These are phyloP conservation scores for Polydrusus pterygomalis DNA, from an alignment of 2,888 invertebrate species.

Conservation along the genomic window DNA sequence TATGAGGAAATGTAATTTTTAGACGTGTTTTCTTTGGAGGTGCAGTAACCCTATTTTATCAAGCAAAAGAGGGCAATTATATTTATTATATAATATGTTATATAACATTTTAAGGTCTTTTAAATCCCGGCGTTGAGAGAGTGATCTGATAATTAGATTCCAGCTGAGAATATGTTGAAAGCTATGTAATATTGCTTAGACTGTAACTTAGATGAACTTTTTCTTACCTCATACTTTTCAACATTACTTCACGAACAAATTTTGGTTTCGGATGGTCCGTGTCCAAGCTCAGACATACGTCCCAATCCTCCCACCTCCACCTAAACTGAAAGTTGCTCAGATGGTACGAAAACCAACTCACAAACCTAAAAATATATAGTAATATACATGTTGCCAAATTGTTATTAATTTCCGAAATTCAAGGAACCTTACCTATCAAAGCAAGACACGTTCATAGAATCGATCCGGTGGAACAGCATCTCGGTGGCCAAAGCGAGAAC, in stretches of 20 bases:
- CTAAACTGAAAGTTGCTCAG: conserved; percentile 99
- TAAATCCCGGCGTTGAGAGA: too few relatives aligned
- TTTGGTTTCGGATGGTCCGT: conserved; percentile 94
- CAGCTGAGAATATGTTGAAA: too few relatives aligned
- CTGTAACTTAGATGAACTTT: neutral
- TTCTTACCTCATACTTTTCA: conserved; percentile 89
- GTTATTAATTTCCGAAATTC: neutral
- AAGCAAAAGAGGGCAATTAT: too few relatives aligned
- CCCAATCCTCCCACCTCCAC: conserved; percentile 99
- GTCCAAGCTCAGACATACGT: conserved; percentile 88
- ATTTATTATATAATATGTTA: too few relatives aligned
- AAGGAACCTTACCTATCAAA: conserved; percentile 79
- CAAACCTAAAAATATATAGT: conserved; percentile 77
- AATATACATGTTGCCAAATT: neutral
- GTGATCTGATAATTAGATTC: too few relatives aligned
- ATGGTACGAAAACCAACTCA: conserved; percentile 98
- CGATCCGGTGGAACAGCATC: conserved; percentile 95
- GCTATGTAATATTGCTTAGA: too few relatives aligned
- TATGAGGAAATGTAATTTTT: too few relatives aligned
- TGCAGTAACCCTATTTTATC: too few relatives aligned
- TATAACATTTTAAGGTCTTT: too few relatives aligned
- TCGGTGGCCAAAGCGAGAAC: conserved; percentile 98
- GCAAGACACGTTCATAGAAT: conserved; percentile 97
- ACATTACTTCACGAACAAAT: conserved; percentile 94
- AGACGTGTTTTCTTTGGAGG: too few relatives aligned